phyloP scores from a whole-genome alignment of 2,797 vertebrate species.

The Poliocrania exsul region DNA sequence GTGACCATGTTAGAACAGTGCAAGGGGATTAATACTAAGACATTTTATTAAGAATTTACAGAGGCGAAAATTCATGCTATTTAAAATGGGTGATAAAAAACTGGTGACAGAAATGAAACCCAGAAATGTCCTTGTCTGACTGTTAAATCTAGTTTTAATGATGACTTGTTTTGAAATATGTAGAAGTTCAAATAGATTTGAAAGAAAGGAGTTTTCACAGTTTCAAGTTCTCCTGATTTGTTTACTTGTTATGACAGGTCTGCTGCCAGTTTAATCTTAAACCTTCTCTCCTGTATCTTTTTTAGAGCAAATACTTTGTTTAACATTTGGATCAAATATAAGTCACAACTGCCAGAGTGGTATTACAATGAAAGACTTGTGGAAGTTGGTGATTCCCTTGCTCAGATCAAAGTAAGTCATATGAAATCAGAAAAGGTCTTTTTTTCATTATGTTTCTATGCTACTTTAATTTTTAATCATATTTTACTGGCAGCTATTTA shows the following conservation, averaged over 20 bases:
- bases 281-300: slow-evolving; percentile 41
- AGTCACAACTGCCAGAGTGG: slow-evolving; percentile 82
- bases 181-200: background rate
- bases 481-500: background rate
- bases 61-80: background rate
- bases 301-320: slow-evolving; percentile 85
- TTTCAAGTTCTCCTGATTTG: slow-evolving; percentile 9
- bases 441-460: background rate
- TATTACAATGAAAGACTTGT: slow-evolving; percentile 87
- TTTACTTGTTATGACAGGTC: slow-evolving; percentile 16
- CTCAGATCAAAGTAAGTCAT: slow-evolving; percentile 84
- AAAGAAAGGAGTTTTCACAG: slow-evolving; percentile 5
- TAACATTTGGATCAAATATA: slow-evolving; percentile 90
- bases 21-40: background rate
- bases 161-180: slow-evolving; percentile 18
- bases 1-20: background rate
- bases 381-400: slow-evolving; percentile 87
- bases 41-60: background rate
- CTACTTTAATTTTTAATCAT: slow-evolving; percentile 9
- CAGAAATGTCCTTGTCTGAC: slow-evolving; percentile 4
- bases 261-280: slow-evolving; percentile 36
- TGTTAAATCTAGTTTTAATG: slow-evolving; percentile 10
- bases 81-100: slow-evolving; percentile 8
- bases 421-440: background rate
- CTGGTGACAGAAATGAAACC: slow-evolving; percentile 2